These are phyloP conservation scores for Catostomus latipinnis DNA, from an alignment of 2,797 vertebrate species.

Conservation along the genomic window DNA sequence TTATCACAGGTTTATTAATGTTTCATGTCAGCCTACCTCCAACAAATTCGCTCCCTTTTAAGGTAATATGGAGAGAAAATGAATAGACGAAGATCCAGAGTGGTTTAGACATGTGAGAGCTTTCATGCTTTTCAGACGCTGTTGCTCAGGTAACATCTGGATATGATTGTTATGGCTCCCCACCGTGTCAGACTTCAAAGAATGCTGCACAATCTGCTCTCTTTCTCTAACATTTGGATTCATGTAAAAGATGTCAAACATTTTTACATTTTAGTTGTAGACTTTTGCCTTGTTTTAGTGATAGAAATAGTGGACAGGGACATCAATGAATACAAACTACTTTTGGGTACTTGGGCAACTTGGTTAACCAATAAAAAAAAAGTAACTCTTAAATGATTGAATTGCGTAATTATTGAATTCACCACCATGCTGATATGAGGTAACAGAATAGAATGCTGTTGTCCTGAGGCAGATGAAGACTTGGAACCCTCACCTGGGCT, in stretches of 20 bases:
- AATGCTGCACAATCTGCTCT: not conserved
- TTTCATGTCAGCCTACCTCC: constrained; percentile 15
- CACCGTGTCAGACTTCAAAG: not conserved
- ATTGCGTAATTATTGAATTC: not conserved
- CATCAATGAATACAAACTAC: too few species aligned
- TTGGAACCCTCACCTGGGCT: constrained; percentile 25
- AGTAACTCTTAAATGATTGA: too few species aligned
- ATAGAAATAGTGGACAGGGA: too few species aligned
- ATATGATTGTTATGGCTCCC: not conserved
- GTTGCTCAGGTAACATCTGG: constrained; percentile 41
- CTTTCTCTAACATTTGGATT: not conserved
- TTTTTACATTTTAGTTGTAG: too few species aligned
- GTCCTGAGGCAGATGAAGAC: constrained; percentile 15
- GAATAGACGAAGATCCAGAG: constrained; percentile 2
- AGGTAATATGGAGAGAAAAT: constrained; percentile 23
- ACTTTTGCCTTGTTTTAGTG: too few species aligned
- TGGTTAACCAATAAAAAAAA: too few species aligned
- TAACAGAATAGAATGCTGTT: not conserved
- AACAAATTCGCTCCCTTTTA: constrained; percentile 28
- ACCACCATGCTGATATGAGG: not conserved
- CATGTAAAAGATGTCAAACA: too few species aligned
- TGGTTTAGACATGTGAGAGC: not conserved
- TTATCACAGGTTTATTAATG: constrained; percentile 33
- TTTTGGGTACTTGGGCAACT: too few species aligned
- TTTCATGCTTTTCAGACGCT: constrained; percentile 9